Base-by-base conservation (phyloP, 2,113 vertebrate genomes). In the Coptodon bakossiorum region DNA sequence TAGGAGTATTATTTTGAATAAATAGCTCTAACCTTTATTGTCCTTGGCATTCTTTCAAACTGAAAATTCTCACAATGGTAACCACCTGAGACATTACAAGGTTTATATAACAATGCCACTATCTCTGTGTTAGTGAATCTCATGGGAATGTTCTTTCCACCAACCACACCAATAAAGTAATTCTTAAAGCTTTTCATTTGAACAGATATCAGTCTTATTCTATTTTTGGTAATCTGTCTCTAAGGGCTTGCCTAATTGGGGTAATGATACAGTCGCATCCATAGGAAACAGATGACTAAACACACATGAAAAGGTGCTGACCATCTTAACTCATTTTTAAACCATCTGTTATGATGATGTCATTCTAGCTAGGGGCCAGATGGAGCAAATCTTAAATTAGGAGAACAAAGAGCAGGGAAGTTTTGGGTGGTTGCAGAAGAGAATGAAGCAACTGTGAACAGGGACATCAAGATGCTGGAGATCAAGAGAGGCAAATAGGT, bases 1-100 rank as follows among this genome's bases (percentile, higher is more conserved):
- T 31, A 56, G 61, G 22, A 84, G 76, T 52, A 34, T 86, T 83
- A 89, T 88, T 93, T 86, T 22, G 50, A 93, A 79, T 66, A 93
- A 92, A 93, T 80, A 85, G 34, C 82, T 14, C 78, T 88, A 86
- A 91, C 88, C 91, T 93, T 93, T 92, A 31, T 76, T 86, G 78
- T 82, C 87, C 88, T 86, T 73, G 48, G 36, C 83, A 76, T 80
- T 83, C 91, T 92, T 92, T 94, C 79, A 91, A 89, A 91, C 87
- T 43, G 27, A 79, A 87, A 83, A 90, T 87, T 88, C 87, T 81
- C 84, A 61, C 84, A 81, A 68, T 43, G 61, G 90, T 82, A 88
- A 87, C 88, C 92, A 92, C 87, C 91, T 79, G 88, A 87, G 90
- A 90, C 89, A 78, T 81, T 45, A 43, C 34, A 38, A 87, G 89